Conservation (phyloP, 1,140 invertebrate species). For the Penaeus japonicus region DNA sequence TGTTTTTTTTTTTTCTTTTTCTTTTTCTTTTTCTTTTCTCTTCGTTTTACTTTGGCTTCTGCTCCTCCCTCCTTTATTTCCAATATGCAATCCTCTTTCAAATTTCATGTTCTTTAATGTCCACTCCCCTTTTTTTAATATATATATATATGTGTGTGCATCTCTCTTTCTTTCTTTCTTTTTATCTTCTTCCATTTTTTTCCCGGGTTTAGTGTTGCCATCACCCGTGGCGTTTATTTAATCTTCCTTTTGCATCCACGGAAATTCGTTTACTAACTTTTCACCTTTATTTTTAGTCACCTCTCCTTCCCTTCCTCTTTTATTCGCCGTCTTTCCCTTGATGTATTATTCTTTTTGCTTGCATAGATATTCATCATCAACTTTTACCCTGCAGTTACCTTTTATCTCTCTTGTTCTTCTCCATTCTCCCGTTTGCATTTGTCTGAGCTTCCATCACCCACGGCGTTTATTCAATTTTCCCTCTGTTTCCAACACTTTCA, state of each 20-base stretch:
- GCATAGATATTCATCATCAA: conserved; percentile 32
- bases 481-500: conserved; percentile 36
- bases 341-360: no score
- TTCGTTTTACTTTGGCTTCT: not conserved
- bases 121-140: conserved; percentile 8
- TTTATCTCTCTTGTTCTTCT: conserved; percentile 38
- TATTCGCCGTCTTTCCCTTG: no score
- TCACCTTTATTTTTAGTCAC: no score
- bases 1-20: not conserved
- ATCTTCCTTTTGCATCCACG: conserved; percentile 38
- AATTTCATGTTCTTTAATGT: no score
- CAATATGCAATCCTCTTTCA: no score
- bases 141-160: not conserved
- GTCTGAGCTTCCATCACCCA: conserved; percentile 42
- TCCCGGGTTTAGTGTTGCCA: not conserved
- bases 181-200: not conserved
- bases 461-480: conserved; percentile 41
- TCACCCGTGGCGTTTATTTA: conserved; percentile 37
- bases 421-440: conserved; percentile 34
- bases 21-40: conserved; percentile 11
- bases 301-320: no score
- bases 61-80: no score
- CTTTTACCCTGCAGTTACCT: conserved; percentile 36
- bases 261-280: no score
- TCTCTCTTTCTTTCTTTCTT: not conserved